Base-by-base conservation (phyloP, 2,888 invertebrate species). In the Thymelicus lineola region DNA sequence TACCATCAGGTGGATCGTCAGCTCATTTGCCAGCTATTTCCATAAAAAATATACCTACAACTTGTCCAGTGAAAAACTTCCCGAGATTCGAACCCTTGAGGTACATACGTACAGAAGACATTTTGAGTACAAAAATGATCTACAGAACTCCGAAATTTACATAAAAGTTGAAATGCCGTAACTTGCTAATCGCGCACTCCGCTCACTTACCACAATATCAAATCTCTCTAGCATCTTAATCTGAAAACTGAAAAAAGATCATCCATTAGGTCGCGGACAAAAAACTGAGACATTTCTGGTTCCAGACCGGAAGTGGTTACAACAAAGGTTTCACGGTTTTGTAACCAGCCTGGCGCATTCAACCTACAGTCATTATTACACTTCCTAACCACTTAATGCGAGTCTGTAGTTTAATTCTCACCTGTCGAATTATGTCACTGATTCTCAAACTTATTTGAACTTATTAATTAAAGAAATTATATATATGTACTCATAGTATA, bases 291-390 rank as follows among this genome's bases (percentile, higher is more conserved):
- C 55, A 55, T 55, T 28, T 20, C 28, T 28, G 55, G 7, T 42
- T 28, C 28, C 55, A 55, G 28, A 14, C 55, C 60, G 60, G 60
- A 60, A 60, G 60, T 14, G 60, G 60, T 60, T 60, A 6, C 60
- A 60, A 60, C 60, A 60, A 45, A 45, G 45, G 28, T 20, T 45
- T 55, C 14, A 36, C 58, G 36, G n/a, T 58, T 10, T 42, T 45
- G 60, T 60, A 60, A 60, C 60, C 36, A 36, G 55, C 55, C 28
- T 14, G 28, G 55, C 28, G 28, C 14, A 60, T 60, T 60, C 60
- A 60, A 45, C 17, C 45, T 17, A 42, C 48, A 17, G 28, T 58
- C 58, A 58, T 60, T 60, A 45, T 28, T 12, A 10, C 45, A 60
- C 28, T 60, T 60, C 60, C 60, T 60, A 20, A 28, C 20, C 17